Evolutionary conservation across 2,888 invertebrate genomes (phyloP).

Genomic region (Sylvicola cinctus): DNA sequence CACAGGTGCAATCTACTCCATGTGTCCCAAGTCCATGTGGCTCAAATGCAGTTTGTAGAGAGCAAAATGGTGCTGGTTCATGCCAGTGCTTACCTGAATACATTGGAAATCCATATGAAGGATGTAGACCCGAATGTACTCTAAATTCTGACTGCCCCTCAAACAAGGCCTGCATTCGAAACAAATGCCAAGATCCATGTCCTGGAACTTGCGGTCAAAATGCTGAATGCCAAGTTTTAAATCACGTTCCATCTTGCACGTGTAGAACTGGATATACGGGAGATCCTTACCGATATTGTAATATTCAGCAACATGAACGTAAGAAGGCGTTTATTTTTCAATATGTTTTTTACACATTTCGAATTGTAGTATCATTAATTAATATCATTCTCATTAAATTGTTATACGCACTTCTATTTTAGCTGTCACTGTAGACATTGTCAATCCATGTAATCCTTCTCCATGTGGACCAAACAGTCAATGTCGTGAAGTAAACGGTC

Average conservation of each 20-base stretch:
- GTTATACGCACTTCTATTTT: too few relatives aligned
- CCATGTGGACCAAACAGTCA: slow-evolving; percentile 62
- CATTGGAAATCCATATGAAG: slow-evolving; percentile 46
- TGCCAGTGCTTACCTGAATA: slow-evolving; percentile 41
- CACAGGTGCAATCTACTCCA: slow-evolving; percentile 25
- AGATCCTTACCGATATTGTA: slow-evolving; percentile 48
- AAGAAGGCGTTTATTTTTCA: slow-evolving; percentile 11
- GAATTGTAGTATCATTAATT: too few relatives aligned
- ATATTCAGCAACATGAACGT: slow-evolving; percentile 19
- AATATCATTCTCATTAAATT: too few relatives aligned
- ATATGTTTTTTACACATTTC: too few relatives aligned
- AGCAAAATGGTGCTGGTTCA: slow-evolving; percentile 32
- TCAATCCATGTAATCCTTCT: slow-evolving; percentile 41
- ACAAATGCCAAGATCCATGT: slow-evolving; percentile 55
- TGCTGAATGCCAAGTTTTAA: slow-evolving; percentile 52
- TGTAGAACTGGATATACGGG: slow-evolving; percentile 56
- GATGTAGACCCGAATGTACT: slow-evolving; percentile 50
- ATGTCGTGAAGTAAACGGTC: slow-evolving; percentile 41
- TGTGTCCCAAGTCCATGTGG: slow-evolving; percentile 61
- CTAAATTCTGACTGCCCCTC: slow-evolving; percentile 48
- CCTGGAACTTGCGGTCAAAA: slow-evolving; percentile 55
- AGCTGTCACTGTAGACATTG: slow-evolving; percentile 19
- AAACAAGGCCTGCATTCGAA: slow-evolving; percentile 45
- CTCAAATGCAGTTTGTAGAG: slow-evolving; percentile 38
- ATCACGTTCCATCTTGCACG: slow-evolving; percentile 56